Conservation (phyloP, 1,140 invertebrate genomes). For the Aphaenogaster floridana region DNA sequence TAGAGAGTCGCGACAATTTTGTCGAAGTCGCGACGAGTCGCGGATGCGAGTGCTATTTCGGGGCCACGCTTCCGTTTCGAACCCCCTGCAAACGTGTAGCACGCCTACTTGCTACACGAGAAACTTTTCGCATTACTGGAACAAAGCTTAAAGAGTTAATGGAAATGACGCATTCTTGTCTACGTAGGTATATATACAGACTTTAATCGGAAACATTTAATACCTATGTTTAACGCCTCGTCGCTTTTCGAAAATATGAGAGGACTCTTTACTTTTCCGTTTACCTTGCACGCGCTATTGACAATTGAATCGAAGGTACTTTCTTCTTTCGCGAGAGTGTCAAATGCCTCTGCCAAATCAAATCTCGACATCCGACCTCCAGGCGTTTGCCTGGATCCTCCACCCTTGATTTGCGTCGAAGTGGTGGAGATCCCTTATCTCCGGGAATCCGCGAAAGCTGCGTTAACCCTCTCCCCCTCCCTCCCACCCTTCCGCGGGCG, state of each 20-base stretch:
- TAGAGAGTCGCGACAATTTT: conserved; percentile 66
- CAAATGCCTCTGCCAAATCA: not conserved
- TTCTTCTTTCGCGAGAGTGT: not conserved
- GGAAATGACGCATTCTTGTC: not conserved
- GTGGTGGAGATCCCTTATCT: conserved; percentile 27
- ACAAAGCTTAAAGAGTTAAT: not conserved
- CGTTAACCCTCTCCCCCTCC: not conserved
- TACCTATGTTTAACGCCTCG: not conserved
- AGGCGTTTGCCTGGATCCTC: not conserved
- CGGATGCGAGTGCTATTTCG: conserved; percentile 25
- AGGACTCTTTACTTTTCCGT: not conserved
- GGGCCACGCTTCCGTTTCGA: conserved; percentile 23
- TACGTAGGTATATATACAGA: not conserved
- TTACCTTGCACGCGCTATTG: not conserved
- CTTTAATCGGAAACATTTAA: not conserved
- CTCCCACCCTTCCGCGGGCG: not conserved
- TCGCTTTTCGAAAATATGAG: not conserved
- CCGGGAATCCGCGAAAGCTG: conserved; percentile 26
- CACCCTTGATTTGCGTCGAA: conserved; percentile 4
- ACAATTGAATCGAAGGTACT: not conserved
- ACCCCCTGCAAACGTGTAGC: not conserved
- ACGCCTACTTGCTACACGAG: not conserved
- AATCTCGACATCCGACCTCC: not conserved
- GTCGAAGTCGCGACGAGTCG: conserved; percentile 48
- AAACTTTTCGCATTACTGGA: not conserved